Percentiles rank a stretch among this genome's conserved stretches.
phyloP scores from a whole-genome alignment of 2,113 vertebrate genomes.

The Elephas maximus region DNA sequence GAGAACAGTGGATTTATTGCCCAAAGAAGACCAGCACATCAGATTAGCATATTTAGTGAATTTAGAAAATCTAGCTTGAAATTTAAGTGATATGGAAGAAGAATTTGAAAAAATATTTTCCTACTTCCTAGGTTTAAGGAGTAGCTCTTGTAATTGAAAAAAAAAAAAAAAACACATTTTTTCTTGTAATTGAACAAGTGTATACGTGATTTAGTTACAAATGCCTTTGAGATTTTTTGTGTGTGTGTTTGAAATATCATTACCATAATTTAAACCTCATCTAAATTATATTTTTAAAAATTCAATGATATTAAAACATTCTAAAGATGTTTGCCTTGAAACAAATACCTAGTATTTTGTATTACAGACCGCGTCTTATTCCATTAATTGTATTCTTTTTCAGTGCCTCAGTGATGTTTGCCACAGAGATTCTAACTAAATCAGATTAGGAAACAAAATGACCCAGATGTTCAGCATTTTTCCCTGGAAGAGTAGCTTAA shows the following conservation, averaged over 20 bases:
- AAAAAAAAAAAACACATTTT: no score
- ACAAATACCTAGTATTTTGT: background rate
- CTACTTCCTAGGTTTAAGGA: background rate
- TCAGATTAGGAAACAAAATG: background rate
- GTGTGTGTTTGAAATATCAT: background rate
- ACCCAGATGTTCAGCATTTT: background rate
- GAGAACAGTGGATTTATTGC: background rate
- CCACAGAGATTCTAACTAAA: background rate
- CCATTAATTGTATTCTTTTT: background rate
- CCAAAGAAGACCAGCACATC: background rate
- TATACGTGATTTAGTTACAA: slow-evolving; percentile 5
- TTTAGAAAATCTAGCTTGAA: slow-evolving; percentile 8
- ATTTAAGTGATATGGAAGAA: slow-evolving; percentile 7
- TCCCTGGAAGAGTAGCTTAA: background rate
- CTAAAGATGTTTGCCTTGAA: background rate
- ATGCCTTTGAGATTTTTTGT: background rate
- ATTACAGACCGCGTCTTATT: background rate
- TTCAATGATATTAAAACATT: background rate
- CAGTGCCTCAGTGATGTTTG: background rate
- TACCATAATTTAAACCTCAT: background rate
- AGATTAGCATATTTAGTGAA: background rate
- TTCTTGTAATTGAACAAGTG: background rate
- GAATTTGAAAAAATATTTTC: background rate
- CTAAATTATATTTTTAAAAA: background rate
- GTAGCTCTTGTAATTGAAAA: background rate